Percentiles rank a stretch among this genome's conserved stretches.
phyloP scores from a whole-genome alignment of 2,888 invertebrate genomes.

The Xanthia icteritia region DNA sequence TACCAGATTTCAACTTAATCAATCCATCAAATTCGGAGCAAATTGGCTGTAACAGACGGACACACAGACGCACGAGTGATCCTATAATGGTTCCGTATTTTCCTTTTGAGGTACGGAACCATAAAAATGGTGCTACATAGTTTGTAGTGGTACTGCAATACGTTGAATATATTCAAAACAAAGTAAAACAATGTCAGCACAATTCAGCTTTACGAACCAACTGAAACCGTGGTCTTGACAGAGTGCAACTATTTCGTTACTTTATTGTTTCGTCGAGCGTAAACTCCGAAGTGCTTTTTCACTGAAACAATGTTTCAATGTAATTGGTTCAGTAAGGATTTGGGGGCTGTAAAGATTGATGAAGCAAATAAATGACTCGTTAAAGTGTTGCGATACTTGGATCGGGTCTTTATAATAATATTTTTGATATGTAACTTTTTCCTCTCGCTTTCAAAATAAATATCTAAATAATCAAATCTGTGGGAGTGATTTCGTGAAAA shows the following conservation, averaged over 20 bases:
- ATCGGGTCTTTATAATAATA: background rate
- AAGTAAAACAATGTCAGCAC: slow-evolving; percentile 44
- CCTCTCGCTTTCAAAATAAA: too few species aligned
- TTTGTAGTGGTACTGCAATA: slow-evolving; percentile 5
- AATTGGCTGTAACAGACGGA: too few species aligned
- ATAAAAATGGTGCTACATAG: background rate
- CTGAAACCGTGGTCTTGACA: slow-evolving; percentile 30
- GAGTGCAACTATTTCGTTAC: slow-evolving; percentile 42
- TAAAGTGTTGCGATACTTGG: background rate
- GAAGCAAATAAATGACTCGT: slow-evolving; percentile 5
- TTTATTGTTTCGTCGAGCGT: slow-evolving; percentile 48
- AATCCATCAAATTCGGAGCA: too few species aligned
- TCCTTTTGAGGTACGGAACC: too few species aligned
- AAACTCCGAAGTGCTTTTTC: slow-evolving; percentile 54
- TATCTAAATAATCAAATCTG: too few species aligned
- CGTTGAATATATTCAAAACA: slow-evolving; percentile 35
- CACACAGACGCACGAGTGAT: too few species aligned
- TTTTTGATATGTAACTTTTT: too few species aligned
- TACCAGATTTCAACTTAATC: too few species aligned
- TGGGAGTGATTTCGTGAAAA: too few species aligned
- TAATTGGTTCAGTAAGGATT: slow-evolving; percentile 44
- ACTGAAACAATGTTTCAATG: slow-evolving; percentile 47
- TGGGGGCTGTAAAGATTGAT: slow-evolving; percentile 10
- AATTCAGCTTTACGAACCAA: slow-evolving; percentile 44
- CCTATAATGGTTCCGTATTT: too few species aligned